Conservation (phyloP, 2,113 vertebrate genomes). For the Saguinus midas region DNA sequence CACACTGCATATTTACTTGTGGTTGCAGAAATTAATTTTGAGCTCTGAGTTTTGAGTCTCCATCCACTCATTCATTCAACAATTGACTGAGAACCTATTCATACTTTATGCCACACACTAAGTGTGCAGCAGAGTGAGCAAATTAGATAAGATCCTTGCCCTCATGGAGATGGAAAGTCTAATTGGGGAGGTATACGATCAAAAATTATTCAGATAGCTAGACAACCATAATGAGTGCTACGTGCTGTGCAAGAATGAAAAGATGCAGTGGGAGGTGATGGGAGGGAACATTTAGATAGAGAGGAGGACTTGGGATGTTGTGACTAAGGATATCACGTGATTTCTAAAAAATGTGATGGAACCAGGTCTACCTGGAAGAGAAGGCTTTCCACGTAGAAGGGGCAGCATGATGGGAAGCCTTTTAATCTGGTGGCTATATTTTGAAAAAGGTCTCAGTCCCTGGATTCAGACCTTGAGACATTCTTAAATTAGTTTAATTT, state of each 20-base stretch:
- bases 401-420: background rate
- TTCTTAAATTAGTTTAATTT: background rate
- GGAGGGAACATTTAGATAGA: background rate
- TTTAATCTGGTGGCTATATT: background rate
- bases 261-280: background rate
- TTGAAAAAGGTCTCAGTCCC: background rate
- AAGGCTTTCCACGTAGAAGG: background rate
- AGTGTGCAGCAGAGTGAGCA: background rate
- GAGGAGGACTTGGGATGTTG: accelerated
- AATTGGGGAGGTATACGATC: background rate
- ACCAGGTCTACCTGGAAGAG: background rate
- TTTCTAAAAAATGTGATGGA: background rate
- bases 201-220: background rate
- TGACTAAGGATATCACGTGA: background rate
- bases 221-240: accelerated
- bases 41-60: background rate
- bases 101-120: accelerated
- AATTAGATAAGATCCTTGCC: background rate
- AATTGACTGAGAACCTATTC: background rate
- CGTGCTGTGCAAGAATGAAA: too few relatives aligned
- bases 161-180: background rate
- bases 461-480: background rate
- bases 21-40: background rate
- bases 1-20: background rate
- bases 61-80: background rate